Conservation (phyloP, 2,888 invertebrate species). For the Formica aserva region DNA sequence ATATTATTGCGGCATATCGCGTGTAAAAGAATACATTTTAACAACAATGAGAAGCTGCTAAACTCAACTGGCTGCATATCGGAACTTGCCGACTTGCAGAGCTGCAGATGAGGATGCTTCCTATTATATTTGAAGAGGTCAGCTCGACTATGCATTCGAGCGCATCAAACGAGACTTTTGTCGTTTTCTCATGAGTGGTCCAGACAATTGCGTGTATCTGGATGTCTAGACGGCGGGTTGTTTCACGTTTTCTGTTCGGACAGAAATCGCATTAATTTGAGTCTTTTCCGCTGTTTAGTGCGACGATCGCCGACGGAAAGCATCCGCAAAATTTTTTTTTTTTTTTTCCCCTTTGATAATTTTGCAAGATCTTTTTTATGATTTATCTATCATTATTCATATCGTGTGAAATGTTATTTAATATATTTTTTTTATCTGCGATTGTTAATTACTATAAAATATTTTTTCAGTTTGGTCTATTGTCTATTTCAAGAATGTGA, state of each 20-base stretch:
- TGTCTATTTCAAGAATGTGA: neutral
- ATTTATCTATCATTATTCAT: neutral
- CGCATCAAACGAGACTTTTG: conserved; percentile 64
- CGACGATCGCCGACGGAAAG: conserved; percentile 18
- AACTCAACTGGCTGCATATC: neutral
- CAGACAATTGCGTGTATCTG: conserved; percentile 84
- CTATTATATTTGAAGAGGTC: conserved; percentile 67
- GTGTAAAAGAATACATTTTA: neutral
- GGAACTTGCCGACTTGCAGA: conserved; percentile 21
- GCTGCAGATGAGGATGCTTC: conserved; percentile 26
- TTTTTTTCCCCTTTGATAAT: neutral
- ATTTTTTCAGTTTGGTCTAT: neutral
- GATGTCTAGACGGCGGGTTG: conserved; percentile 82
- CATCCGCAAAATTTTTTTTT: neutral
- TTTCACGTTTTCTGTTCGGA: conserved; percentile 73
- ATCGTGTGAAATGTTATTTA: neutral
- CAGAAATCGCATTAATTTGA: conserved; percentile 35
- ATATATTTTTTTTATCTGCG: neutral
- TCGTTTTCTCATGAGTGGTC: conserved; percentile 78
- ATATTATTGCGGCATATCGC: neutral
- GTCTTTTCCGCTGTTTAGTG: conserved; percentile 15
- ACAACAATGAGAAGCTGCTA: neutral
- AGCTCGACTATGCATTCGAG: conserved; percentile 58
- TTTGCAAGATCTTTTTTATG: neutral
- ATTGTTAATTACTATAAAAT: neutral